A percentile compares a stretch with the other conserved stretches of the same genome.
Evolutionary conservation across 2,797 vertebrate species (phyloP).

Genomic region (Pangasius krempfi): DNA sequence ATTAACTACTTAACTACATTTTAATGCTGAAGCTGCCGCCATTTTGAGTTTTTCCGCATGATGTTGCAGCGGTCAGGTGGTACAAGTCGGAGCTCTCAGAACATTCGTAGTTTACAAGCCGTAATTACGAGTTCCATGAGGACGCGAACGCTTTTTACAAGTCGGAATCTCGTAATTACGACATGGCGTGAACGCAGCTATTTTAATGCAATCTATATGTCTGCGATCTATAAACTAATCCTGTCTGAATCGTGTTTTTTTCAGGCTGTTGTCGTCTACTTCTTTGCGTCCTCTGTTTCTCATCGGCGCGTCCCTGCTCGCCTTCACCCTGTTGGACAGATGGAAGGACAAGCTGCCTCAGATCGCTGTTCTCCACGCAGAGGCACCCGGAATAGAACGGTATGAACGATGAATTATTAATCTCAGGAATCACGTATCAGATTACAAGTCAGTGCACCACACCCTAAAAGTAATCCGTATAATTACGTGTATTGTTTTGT

Average conservation of each 20-base stretch:
- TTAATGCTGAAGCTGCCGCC: no score
- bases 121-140: no score
- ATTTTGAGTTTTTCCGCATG: no score
- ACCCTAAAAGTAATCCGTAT: not conserved
- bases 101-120: no score
- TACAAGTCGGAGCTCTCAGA: no score
- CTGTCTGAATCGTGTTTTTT: not conserved
- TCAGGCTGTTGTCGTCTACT: constrained; percentile 92
- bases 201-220: not conserved
- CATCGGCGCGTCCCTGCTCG: constrained; percentile 84
- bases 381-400: constrained; percentile 80
- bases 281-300: constrained; percentile 90
- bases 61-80: no score
- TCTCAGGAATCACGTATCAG: not conserved
- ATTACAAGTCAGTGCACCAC: not conserved
- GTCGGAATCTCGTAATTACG: no score
- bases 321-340: constrained; percentile 86
- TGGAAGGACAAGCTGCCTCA: constrained; percentile 88
- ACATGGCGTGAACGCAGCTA: no score
- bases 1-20: no score
- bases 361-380: constrained; percentile 80
- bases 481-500: not conserved
- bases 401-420: constrained; percentile 55
- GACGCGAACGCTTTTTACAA: no score
- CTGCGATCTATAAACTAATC: not conserved